These are phyloP conservation scores for Lucilia cuprina DNA, from an alignment of 1,140 invertebrate species.

Conservation along the genomic window DNA sequence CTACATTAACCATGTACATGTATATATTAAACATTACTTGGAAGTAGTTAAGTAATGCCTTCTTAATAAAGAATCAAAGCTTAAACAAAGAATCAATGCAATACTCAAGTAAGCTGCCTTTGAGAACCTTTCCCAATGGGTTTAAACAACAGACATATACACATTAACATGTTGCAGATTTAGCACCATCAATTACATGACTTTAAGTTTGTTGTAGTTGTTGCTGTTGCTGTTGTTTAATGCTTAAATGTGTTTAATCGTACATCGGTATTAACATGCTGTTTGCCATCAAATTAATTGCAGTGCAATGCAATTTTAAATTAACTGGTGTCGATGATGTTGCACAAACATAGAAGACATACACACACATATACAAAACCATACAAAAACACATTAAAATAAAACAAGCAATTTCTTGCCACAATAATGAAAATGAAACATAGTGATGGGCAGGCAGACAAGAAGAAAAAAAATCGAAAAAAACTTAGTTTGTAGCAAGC, in stretches of 20 bases:
- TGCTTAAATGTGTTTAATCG: constrained; percentile 14
- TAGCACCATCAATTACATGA: constrained; percentile 14
- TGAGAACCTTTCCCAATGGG: too few species aligned
- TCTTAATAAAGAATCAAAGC: too few species aligned
- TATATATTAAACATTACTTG: too few species aligned
- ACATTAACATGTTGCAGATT: constrained; percentile 13
- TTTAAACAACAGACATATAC: neutral
- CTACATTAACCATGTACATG: too few species aligned
- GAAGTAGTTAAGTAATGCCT: too few species aligned
- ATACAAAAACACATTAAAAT: too few species aligned
- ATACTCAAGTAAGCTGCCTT: too few species aligned
- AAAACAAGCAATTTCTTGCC: too few species aligned
- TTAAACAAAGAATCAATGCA: too few species aligned
- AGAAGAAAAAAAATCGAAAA: neutral
- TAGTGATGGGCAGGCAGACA: neutral
- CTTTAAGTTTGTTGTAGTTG: neutral
- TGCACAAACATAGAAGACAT: neutral
- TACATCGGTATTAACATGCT: constrained; percentile 14
- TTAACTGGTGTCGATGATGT: constrained; percentile 14
- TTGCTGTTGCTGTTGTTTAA: neutral
- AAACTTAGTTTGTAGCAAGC: neutral
- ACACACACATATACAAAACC: neutral
- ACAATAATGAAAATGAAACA: neutral
- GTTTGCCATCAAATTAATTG: constrained; percentile 11
- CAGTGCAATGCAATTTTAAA: constrained; percentile 11